phyloP scores from a whole-genome alignment of 1,140 invertebrate genomes.

The Periplaneta americana region DNA sequence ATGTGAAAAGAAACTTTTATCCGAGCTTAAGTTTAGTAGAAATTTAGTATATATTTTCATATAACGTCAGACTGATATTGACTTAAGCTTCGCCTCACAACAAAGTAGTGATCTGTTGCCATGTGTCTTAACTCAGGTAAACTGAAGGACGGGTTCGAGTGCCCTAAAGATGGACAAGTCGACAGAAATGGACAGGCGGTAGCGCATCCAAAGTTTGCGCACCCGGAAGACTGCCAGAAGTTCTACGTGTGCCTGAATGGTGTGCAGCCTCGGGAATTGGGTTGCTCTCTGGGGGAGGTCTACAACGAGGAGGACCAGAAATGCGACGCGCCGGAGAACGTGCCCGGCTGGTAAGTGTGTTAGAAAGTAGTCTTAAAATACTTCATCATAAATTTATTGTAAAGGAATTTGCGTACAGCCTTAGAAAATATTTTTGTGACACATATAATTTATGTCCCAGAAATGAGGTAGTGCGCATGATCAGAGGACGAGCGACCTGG shows the following conservation, averaged over 20 bases:
- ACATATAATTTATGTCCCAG: too few relatives aligned
- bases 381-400: too few relatives aligned
- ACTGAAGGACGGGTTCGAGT: conserved; percentile 74
- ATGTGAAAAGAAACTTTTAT: not conserved
- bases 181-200: conserved; percentile 65
- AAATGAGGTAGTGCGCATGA: too few relatives aligned
- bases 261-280: conserved; percentile 75
- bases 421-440: too few relatives aligned
- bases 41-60: too few relatives aligned
- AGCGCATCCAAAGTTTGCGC: conserved; percentile 81
- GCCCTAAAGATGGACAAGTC: conserved; percentile 59
- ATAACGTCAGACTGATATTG: too few relatives aligned
- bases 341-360: conserved; percentile 70
- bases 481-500: too few relatives aligned
- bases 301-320: conserved; percentile 77
- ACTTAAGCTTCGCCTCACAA: too few relatives aligned
- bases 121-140: conserved; percentile 34
- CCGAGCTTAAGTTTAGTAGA: not conserved
- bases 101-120: not conserved
- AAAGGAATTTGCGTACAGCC: too few relatives aligned
- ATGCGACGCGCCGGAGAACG: conserved; percentile 82
- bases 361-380: too few relatives aligned
- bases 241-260: conserved; percentile 87
- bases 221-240: conserved; percentile 81
- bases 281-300: conserved; percentile 77